Conservation (phyloP, 2,113 vertebrate genomes). For the Ailuropoda melanoleuca region DNA sequence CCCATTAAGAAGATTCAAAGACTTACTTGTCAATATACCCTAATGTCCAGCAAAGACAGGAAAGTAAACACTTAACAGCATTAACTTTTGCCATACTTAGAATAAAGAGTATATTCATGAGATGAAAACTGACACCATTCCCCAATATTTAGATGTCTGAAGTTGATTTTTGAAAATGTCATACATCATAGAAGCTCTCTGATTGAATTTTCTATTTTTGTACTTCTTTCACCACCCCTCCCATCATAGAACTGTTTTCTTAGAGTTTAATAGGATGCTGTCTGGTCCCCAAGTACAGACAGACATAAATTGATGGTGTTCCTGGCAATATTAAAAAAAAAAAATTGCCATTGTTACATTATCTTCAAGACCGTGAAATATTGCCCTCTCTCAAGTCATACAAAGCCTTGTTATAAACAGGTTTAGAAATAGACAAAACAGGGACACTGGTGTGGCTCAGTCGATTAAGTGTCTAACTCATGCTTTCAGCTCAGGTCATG, state of each 20-base stretch:
- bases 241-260: not conserved
- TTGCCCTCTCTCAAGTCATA: not conserved
- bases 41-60: not conserved
- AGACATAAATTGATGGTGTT: not conserved
- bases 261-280: not conserved
- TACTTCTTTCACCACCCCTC: not conserved
- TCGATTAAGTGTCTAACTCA: too few species aligned
- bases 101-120: not conserved
- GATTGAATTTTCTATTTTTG: not conserved
- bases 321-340: not conserved
- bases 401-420: not conserved
- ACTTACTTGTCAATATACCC: not conserved
- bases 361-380: not conserved
- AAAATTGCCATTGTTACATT: not conserved
- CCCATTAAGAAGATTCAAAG: not conserved
- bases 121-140: not conserved
- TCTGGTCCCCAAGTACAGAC: not conserved
- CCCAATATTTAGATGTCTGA: not conserved
- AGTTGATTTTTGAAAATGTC: not conserved
- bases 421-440: not conserved
- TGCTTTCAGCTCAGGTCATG: too few species aligned
- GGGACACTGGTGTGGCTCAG: not conserved
- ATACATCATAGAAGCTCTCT: not conserved
- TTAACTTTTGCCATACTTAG: not conserved
- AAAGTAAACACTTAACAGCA: not conserved